Percentiles rank a stretch among this genome's conserved stretches.
These are phyloP conservation scores for Saturnia pavonia DNA, from an alignment of 2,888 invertebrate genomes.

Conservation along the genomic window DNA sequence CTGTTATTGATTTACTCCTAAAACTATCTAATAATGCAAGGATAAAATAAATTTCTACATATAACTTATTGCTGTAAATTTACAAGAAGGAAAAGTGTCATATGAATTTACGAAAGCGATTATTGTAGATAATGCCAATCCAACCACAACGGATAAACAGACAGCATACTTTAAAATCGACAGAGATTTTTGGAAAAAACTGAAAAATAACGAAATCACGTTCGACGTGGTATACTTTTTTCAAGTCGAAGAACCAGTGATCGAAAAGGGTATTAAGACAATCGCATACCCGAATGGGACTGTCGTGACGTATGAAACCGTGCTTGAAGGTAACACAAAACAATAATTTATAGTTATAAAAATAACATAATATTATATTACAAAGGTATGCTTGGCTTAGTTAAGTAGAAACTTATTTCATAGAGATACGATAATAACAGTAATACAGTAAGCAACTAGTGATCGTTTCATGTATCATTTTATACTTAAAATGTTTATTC, in stretches of 20 bases:
- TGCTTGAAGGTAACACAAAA: constrained; percentile 29
- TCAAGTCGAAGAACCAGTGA: constrained; percentile 38
- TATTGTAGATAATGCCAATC: constrained; percentile 20
- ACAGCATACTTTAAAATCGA: constrained; percentile 19
- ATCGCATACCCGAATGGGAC: constrained; percentile 57
- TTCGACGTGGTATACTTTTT: constrained; percentile 42
- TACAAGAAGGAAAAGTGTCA: neutral
- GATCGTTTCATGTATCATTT: neutral
- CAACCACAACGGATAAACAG: constrained; percentile 10
- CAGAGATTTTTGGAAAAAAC: constrained; percentile 27
- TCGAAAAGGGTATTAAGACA: constrained; percentile 45
- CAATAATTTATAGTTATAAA: neutral
- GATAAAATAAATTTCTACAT: neutral
- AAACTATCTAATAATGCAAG: neutral
- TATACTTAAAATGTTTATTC: too few relatives aligned
- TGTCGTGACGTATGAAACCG: constrained; percentile 34
- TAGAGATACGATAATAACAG: neutral
- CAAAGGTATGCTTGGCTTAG: neutral
- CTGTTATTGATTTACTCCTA: neutral
- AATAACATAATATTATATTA: neutral
- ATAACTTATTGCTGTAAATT: neutral
- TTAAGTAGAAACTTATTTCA: neutral
- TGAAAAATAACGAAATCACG: constrained; percentile 21
- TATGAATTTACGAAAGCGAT: neutral
- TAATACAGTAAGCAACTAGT: neutral